These are phyloP conservation scores for Polyommatus icarus DNA, from an alignment of 2,888 invertebrate species.

Conservation along the genomic window DNA sequence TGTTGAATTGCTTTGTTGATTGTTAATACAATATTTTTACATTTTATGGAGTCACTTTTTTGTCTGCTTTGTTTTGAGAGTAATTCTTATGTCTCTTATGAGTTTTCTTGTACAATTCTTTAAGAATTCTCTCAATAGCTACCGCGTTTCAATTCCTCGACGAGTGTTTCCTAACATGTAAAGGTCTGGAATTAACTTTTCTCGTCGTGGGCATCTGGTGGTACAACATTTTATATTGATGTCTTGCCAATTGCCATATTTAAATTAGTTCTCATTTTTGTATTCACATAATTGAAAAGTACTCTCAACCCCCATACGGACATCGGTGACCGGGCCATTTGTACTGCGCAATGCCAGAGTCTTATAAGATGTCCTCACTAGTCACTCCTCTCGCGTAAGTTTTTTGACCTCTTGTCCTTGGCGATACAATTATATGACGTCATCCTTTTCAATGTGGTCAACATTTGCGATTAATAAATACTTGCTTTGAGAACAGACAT, in stretches of 20 bases:
- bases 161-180: conserved; percentile 7
- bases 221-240: background rate
- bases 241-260: background rate
- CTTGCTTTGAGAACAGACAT: background rate
- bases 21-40: background rate
- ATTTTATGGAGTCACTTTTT: background rate
- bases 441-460: background rate
- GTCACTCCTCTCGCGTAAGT: background rate
- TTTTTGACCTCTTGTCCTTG: background rate
- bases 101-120: background rate
- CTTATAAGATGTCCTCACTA: background rate
- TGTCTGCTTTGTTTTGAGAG: background rate
- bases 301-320: background rate
- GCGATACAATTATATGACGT: background rate
- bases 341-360: background rate
- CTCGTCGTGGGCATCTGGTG: background rate
- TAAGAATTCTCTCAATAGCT: background rate
- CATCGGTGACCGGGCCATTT: too few relatives aligned
- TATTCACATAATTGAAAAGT: background rate
- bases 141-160: background rate
- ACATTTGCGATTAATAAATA: background rate
- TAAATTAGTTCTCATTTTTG: background rate
- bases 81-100: background rate
- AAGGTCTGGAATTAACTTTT: background rate
- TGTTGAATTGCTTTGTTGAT: background rate